A percentile compares a stretch with the other conserved stretches of the same genome.
Evolutionary conservation across 2,113 vertebrate genomes (phyloP).

Genomic region (Lanius collurio): DNA sequence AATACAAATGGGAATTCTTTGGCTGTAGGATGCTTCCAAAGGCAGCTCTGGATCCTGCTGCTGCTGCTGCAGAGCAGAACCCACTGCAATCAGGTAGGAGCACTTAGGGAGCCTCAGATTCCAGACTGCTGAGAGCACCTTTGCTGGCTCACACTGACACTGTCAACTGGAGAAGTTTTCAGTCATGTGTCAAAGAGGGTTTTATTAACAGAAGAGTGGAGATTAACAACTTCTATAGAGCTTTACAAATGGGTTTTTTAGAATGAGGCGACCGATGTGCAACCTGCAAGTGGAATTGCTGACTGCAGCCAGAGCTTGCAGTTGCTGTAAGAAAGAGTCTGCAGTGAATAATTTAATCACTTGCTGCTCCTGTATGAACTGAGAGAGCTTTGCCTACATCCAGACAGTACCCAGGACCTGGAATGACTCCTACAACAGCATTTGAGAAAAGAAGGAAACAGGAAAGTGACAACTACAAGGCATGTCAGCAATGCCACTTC

Average conservation of each 20-base stretch:
- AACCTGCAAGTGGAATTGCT: not conserved
- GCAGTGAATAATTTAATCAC: not conserved
- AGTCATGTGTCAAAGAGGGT: not conserved
- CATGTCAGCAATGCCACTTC: not conserved
- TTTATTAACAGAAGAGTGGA: not conserved
- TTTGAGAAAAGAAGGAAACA: not conserved
- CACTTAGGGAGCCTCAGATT: not conserved
- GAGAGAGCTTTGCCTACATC: not conserved
- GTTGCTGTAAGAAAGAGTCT: not conserved
- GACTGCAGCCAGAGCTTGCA: not conserved
- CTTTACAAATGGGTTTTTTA: not conserved
- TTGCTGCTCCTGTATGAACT: not conserved
- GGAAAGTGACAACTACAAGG: not conserved
- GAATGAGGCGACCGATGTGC: not conserved
- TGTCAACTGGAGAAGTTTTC: not conserved
- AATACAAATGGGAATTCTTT: constrained; percentile 30
- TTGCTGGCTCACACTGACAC: not conserved
- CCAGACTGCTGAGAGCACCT: not conserved
- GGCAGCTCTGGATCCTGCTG: not conserved
- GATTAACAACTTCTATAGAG: not conserved
- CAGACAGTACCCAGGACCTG: not conserved
- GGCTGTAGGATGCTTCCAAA: constrained; percentile 13
- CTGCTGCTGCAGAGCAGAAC: not conserved
- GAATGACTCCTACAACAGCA: not conserved
- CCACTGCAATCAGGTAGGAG: not conserved